Conservation (phyloP, 2,888 invertebrate species). For the Antheraea assamensis region DNA sequence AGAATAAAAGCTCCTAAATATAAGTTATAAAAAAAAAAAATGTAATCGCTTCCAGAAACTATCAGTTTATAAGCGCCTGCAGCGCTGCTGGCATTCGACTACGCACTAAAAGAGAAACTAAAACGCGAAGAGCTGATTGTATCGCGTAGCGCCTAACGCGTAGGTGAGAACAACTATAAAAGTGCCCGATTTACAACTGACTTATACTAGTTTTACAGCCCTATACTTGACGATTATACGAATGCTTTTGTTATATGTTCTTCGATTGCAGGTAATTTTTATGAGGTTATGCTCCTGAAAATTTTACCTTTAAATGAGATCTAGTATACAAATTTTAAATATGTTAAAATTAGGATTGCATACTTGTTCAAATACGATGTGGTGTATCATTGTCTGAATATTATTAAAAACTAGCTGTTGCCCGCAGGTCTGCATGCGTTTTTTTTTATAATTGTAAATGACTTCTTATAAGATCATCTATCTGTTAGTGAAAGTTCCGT, state of each 20-base stretch:
- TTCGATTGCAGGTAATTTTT: not conserved
- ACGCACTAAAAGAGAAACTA: conserved; percentile 42
- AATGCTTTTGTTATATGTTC: not conserved
- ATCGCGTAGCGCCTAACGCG: conserved; percentile 13
- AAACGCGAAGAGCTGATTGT: conserved; percentile 34
- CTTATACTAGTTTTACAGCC: not conserved
- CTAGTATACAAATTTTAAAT: too few relatives aligned
- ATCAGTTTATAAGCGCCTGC: not conserved
- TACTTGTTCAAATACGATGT: too few relatives aligned
- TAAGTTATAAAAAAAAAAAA: not conserved
- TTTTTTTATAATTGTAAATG: too few relatives aligned
- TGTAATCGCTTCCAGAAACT: not conserved
- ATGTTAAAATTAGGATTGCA: too few relatives aligned
- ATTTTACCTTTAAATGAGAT: too few relatives aligned
- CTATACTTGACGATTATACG: not conserved
- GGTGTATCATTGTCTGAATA: too few relatives aligned
- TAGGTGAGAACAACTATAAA: conserved; percentile 33
- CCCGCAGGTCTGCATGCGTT: too few relatives aligned
- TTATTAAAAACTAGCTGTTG: too few relatives aligned
- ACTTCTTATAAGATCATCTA: too few relatives aligned
- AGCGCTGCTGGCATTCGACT: conserved; percentile 30
- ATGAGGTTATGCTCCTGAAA: not conserved
- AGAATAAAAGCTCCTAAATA: too few relatives aligned
- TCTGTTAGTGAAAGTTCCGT: too few relatives aligned
- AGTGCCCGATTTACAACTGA: conserved; percentile 10